A percentile compares a stretch with the other conserved stretches of the same genome.
phyloP scores from a whole-genome alignment of 2,113 vertebrate genomes.

The Heterocephalus glaber region DNA sequence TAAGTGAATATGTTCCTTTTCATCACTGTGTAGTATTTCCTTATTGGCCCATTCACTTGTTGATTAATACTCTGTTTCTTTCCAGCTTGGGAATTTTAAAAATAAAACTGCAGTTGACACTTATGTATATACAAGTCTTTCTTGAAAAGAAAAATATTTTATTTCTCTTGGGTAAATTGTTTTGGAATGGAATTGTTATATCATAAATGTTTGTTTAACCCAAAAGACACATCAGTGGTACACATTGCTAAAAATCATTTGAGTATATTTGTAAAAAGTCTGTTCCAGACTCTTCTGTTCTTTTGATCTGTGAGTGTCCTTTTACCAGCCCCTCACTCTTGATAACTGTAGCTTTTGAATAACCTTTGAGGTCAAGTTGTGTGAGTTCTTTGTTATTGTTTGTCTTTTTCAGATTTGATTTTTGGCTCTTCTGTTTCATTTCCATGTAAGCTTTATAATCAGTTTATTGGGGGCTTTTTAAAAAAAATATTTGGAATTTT shows the following conservation, averaged over 20 bases:
- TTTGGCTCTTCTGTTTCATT: background rate
- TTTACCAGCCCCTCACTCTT: background rate
- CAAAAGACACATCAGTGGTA: background rate
- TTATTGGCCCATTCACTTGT: background rate
- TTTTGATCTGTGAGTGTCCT: background rate
- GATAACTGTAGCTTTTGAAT: background rate
- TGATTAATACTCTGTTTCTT: background rate
- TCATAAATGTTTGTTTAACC: background rate
- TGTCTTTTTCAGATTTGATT: background rate
- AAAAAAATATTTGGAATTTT: background rate
- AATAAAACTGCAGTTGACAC: background rate
- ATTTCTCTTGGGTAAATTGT: background rate
- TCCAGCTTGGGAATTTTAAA: background rate
- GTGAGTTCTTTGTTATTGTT: background rate
- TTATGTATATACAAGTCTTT: background rate
- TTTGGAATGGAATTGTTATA: background rate
- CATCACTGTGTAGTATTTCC: background rate
- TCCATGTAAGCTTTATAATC: background rate
- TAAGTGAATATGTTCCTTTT: background rate
- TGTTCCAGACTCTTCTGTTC: background rate
- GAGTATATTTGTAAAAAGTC: background rate
- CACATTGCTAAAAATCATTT: background rate
- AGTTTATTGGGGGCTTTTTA: background rate
- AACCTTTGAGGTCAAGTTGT: background rate
- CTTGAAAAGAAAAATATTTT: background rate